These are phyloP conservation scores for Eremobia ochroleuca DNA, from an alignment of 2,888 invertebrate species.

Conservation along the genomic window DNA sequence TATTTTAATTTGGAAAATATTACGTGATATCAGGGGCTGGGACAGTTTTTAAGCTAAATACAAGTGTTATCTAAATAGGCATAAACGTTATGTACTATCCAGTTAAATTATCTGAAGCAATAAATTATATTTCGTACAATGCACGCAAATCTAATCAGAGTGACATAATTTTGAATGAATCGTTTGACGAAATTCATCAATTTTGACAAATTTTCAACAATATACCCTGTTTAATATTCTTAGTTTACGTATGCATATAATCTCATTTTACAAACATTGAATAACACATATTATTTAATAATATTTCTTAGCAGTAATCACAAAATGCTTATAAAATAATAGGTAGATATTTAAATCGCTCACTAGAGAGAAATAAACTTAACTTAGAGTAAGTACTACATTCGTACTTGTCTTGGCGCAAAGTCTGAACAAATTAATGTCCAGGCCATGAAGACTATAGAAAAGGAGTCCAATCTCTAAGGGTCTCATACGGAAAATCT, in stretches of 20 bases:
- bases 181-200: neutral
- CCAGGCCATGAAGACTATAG: no score
- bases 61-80: conserved; percentile 15
- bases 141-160: conserved; percentile 12
- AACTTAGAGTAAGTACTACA: conserved; percentile 15
- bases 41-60: conserved; percentile 11
- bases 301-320: conserved; percentile 30
- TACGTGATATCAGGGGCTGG: neutral
- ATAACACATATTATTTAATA: conserved; percentile 8
- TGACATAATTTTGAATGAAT: neutral
- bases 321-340: conserved; percentile 27
- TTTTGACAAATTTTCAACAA: neutral
- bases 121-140: conserved; percentile 11
- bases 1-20: conserved; percentile 35
- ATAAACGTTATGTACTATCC: conserved; percentile 16
- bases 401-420: conserved; percentile 12
- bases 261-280: conserved; percentile 22
- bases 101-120: conserved; percentile 16
- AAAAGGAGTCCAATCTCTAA: no score
- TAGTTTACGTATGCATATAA: conserved; percentile 8
- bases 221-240: neutral
- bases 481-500: no score
- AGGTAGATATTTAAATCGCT: conserved; percentile 32
- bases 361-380: conserved; percentile 15
- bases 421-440: neutral